A percentile compares a stretch with the other conserved stretches of the same genome.
These are phyloP conservation scores for Raillietiella orientalis DNA, from an alignment of 2,888 invertebrate genomes.

Conservation along the genomic window DNA sequence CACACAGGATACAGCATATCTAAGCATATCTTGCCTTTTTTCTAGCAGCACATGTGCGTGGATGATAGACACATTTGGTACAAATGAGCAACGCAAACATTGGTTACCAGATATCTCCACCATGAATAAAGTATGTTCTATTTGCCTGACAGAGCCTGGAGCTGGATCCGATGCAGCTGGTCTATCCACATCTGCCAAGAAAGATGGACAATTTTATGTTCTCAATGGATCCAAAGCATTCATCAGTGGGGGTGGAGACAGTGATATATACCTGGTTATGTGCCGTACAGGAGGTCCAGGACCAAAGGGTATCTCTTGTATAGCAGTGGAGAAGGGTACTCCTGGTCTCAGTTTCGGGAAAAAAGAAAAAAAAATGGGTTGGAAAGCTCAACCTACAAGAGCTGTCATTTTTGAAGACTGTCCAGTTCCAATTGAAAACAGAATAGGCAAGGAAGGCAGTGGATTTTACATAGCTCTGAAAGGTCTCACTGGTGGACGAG, in stretches of 20 bases:
- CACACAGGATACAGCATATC: too few relatives aligned
- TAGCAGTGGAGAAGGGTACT: conserved; percentile 18
- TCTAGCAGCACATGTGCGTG: conserved; percentile 20
- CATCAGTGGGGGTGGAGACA: conserved; percentile 20
- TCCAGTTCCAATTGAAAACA: conserved; percentile 15
- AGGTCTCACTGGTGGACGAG: conserved; percentile 20
- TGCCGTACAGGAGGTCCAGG: conserved; percentile 18
- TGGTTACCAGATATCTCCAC: conserved; percentile 17
- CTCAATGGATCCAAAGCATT: conserved; percentile 23
- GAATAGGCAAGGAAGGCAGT: conserved; percentile 16
- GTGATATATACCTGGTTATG: conserved; percentile 20
- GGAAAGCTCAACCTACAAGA: conserved; percentile 20
- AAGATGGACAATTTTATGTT: conserved; percentile 17
- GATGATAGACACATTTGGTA: conserved; percentile 22
- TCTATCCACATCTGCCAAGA: conserved; percentile 16
- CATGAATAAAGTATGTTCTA: conserved; percentile 18
- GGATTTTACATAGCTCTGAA: conserved; percentile 23
- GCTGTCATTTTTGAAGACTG: conserved; percentile 21
- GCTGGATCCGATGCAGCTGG: conserved; percentile 20
- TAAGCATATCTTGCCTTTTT: too few relatives aligned
- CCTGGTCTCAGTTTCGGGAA: conserved; percentile 19
- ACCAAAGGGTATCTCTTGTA: conserved; percentile 20
- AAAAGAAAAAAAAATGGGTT: conserved; percentile 22
- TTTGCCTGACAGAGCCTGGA: conserved; percentile 22
- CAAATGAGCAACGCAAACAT: conserved; percentile 12